Base-by-base conservation (phyloP, 2,888 invertebrate species). In the Pseudoips prasinana region DNA sequence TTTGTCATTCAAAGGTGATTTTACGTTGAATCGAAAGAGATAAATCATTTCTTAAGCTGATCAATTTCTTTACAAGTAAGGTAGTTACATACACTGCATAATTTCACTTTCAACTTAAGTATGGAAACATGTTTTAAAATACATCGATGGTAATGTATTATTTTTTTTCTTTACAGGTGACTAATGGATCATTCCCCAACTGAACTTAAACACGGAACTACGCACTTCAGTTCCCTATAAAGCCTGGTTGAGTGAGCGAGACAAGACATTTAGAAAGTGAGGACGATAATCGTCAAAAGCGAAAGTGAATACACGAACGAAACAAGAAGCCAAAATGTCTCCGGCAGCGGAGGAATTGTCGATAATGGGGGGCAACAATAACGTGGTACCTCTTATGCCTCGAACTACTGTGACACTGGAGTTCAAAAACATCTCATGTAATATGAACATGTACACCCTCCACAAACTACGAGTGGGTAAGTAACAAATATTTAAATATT, bases 361-460 rank as follows among this genome's bases (percentile, higher is more conserved):
- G n/a, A 58, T 66, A 24, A 39, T 68, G 29, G 74, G 70, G 20
- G 71, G 71, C 6, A 87, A 87, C 49, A 88, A 88, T 46, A 88
- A 88, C 43, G 78, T 86, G 7, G 61, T 75, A n/a, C 79, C 86
- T 7, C 44, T 84, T n/a, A 31, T 83, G 8, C 78, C 84, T 0
- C 90, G 94, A 46, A 90, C 91, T 24, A 91, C 92, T 7, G 89
- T 95, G 35, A 90, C 94, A 50, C 74, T 95, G 33, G 90, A 92
- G 45, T 95, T 95, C 65, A 89, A 88, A 35, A 89, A 94, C 59
- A 88, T 95, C 18, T 90, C 90, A 1, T 95, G 92, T 61, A 75
- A 87, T 3, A 88, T 94, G 18, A 90, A 87, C 46, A 83, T 86
- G 25, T 91, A 92, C 74, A 87, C 81, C 14, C 53, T 92, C 24